phyloP scores from a whole-genome alignment of 1,140 invertebrate genomes.

The Neodiprion pinetum region DNA sequence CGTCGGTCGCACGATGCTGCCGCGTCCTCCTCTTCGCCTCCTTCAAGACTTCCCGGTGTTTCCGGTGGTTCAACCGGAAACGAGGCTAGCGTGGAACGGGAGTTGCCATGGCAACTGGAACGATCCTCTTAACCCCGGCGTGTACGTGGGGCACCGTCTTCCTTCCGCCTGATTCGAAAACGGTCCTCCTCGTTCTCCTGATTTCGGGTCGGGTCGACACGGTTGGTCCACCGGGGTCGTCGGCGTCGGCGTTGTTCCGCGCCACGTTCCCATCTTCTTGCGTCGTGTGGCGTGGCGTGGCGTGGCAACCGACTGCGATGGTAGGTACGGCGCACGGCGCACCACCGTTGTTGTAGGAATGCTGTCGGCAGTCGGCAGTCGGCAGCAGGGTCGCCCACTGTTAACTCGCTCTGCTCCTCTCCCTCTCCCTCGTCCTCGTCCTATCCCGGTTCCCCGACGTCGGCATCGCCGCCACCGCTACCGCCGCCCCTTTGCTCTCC shows the following conservation, averaged over 20 bases:
- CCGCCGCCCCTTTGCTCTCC: background rate
- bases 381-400: constrained; percentile 50
- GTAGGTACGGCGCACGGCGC: constrained; percentile 36
- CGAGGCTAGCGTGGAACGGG: constrained; percentile 45
- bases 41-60: background rate
- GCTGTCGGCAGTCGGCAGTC: constrained; percentile 44
- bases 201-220: constrained; percentile 37
- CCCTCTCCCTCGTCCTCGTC: constrained; percentile 30
- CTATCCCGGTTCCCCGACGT: constrained; percentile 33
- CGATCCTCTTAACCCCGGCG: constrained; percentile 45
- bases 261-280: background rate
- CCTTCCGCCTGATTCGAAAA: constrained; percentile 47
- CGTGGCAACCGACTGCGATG: constrained; percentile 17
- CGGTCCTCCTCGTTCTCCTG: constrained; percentile 33
- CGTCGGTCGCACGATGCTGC: constrained; percentile 11
- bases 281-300: background rate
- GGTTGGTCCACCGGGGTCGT: background rate
- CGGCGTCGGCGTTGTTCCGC: background rate
- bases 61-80: constrained; percentile 39
- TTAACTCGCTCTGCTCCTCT: constrained; percentile 43
- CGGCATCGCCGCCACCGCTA: background rate
- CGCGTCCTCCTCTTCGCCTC: background rate
- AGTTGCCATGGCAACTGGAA: constrained; percentile 47
- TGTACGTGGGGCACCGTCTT: constrained; percentile 31
- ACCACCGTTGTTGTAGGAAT: constrained; percentile 47